Evolutionary conservation across 2,113 vertebrate genomes (phyloP), one percentile per base, ranked within the genome.

Genomic region (Sebastes schlegelii): DNA sequence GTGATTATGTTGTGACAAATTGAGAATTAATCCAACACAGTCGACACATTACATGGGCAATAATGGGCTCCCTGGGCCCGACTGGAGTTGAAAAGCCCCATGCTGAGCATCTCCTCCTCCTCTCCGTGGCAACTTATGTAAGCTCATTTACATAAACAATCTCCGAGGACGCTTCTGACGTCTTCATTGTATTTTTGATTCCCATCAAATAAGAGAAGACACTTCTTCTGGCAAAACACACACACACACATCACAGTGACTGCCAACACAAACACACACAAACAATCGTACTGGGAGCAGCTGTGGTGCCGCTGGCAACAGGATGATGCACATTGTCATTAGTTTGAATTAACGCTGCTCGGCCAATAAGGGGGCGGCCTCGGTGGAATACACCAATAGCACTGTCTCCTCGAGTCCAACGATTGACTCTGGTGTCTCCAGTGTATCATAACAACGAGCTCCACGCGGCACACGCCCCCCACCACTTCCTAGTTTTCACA

Each of bases 51-150:
- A 80, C 52, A 82, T 10, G 16, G 60, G 55, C 74, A 67, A 70
- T 68, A 75, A 88, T 76, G 60, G 40, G 19, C 64, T 91, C 87
- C 90, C 91, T 68, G 55, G 86, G 81, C 86, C 83, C 82, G 88
- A 86, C 82, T 88, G 80, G 82, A 87, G 84, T 78, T 78, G 71
- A 68, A 92, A 89, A 89, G 70, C 52, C 76, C 64, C 88, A 84
- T 88, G 86, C 89, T 88, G 92, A 93, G 86, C 67, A 80, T 79
- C 80, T 90, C 64, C 83, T 93, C 77, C 75, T 84, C 69, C 19
- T 95, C 94, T 93, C 95, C 96, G 95, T 96, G 92, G 95, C 94
- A 97, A 97, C 95, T n/a, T n/a, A n/a, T n/a, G n/a, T 92, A 95
- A 93, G 94, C 91, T 79, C 5, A 95, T 95, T 95, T 95, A 89